Evolutionary conservation across 2,113 vertebrate genomes (phyloP).

Genomic region (Seriola aureovittata): DNA sequence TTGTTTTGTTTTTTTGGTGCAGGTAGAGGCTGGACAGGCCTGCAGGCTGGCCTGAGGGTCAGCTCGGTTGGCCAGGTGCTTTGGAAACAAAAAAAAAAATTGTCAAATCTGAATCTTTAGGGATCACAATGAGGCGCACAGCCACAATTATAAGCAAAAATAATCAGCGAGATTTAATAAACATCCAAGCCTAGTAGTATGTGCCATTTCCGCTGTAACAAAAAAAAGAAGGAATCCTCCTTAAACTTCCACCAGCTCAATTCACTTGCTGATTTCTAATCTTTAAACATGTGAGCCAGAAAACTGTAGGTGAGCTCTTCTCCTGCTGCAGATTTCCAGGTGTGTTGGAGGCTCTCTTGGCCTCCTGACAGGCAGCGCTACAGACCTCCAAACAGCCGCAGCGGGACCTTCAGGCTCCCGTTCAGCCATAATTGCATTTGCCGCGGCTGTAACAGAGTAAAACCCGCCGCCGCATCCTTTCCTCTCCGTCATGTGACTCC

Average conservation of each 20-base stretch:
- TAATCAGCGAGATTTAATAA: background rate
- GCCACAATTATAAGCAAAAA: background rate
- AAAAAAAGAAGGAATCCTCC: background rate
- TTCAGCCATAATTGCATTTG: constrained; percentile 52
- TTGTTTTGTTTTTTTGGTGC: background rate
- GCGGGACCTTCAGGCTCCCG: constrained; percentile 54
- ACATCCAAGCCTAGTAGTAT: background rate
- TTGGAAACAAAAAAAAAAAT: background rate
- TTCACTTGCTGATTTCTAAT: constrained; percentile 7
- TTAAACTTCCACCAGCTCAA: background rate
- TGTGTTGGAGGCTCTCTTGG: constrained; percentile 21
- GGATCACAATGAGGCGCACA: background rate
- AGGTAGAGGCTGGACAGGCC: background rate
- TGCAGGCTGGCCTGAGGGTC: constrained; percentile 33
- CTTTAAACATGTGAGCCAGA: background rate
- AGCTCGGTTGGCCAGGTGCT: constrained; percentile 16
- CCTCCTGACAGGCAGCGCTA: constrained; percentile 15
- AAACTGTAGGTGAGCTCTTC: constrained; percentile 7
- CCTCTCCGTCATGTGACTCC: constrained; percentile 72
- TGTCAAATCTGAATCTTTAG: background rate
- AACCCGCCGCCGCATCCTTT: constrained; percentile 62
- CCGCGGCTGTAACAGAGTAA: constrained; percentile 34
- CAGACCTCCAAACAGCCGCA: constrained; percentile 57
- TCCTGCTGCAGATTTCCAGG: constrained; percentile 39
- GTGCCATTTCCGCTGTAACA: background rate